Evolutionary conservation across 2,113 vertebrate genomes (phyloP).

Genomic region (Ptychochromis oligacanthus): DNA sequence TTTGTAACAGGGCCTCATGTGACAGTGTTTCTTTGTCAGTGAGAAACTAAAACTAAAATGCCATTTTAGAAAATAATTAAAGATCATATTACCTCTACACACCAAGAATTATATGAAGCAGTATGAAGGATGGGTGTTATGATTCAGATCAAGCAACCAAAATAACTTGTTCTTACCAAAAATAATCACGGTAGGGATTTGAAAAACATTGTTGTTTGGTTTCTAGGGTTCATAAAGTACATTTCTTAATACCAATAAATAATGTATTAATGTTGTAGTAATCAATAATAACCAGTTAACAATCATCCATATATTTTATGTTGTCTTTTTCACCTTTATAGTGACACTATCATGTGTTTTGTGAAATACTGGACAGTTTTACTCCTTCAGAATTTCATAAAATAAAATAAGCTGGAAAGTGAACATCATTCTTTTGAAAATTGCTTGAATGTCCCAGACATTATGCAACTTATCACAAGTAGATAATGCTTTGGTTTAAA

Average conservation of each 20-base stretch:
- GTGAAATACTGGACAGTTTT: too few species aligned
- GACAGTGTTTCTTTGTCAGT: neutral
- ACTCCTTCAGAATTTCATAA: too few species aligned
- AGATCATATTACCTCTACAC: neutral
- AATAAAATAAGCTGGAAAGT: too few species aligned
- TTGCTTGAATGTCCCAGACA: too few species aligned
- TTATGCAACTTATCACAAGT: too few species aligned
- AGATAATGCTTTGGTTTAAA: too few species aligned
- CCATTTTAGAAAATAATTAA: slow-evolving; percentile 16
- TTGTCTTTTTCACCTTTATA: too few species aligned
- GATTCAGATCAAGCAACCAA: neutral
- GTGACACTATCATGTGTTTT: too few species aligned
- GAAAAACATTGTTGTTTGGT: rapidly evolving
- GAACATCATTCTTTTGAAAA: too few species aligned
- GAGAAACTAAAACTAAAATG: slow-evolving; percentile 13
- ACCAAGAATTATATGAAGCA: neutral
- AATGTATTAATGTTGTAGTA: rapidly evolving
- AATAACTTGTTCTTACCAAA: neutral
- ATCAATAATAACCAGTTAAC: too few species aligned
- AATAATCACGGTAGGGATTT: neutral
- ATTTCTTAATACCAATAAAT: neutral
- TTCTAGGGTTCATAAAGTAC: neutral
- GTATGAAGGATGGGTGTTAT: neutral
- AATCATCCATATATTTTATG: too few species aligned
- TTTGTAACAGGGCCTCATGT: slow-evolving; percentile 41